Percentiles rank a stretch among this genome's conserved stretches.
Evolutionary conservation across 1,140 invertebrate genomes (phyloP).

Genomic region (Apis cerana): DNA sequence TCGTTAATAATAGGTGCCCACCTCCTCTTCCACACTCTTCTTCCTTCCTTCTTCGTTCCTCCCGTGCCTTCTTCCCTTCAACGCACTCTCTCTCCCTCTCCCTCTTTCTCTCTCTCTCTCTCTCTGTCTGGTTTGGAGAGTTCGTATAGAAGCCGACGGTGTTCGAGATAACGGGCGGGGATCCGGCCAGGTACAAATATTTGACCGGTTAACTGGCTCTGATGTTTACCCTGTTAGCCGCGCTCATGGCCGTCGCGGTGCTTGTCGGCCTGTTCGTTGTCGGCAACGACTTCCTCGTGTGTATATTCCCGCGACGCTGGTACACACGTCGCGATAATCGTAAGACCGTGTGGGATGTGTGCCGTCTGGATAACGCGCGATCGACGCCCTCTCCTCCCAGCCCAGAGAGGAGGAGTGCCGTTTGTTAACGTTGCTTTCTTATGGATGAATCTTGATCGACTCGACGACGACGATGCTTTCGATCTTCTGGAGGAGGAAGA

Average conservation of each 20-base stretch:
- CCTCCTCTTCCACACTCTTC: neutral
- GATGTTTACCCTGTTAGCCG: slow-evolving; percentile 71
- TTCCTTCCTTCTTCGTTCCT: neutral
- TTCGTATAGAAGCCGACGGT: slow-evolving; percentile 60
- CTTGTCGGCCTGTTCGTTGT: slow-evolving; percentile 16
- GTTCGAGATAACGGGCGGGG: slow-evolving; percentile 71
- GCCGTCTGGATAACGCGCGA: slow-evolving; percentile 53
- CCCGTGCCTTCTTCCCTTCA: too few relatives aligned
- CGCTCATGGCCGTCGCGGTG: slow-evolving; percentile 40
- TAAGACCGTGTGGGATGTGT: slow-evolving; percentile 36
- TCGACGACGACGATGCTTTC: neutral
- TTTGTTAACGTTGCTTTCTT: neutral
- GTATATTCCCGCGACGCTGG: slow-evolving; percentile 17
- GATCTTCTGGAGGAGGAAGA: too few relatives aligned
- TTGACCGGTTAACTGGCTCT: slow-evolving; percentile 75
- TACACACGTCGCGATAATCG: slow-evolving; percentile 13
- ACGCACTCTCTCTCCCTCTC: too few relatives aligned
- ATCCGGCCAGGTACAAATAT: slow-evolving; percentile 75
- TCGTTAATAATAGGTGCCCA: slow-evolving; percentile 68
- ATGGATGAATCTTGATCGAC: too few relatives aligned
- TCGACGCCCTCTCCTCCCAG: slow-evolving; percentile 6
- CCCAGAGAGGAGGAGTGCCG: slow-evolving; percentile 13
- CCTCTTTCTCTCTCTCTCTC: slow-evolving; percentile 37
- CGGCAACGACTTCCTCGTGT: slow-evolving; percentile 39
- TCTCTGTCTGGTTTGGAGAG: slow-evolving; percentile 33